phyloP scores from a whole-genome alignment of 2,113 vertebrate species.

The Jacana jacana region DNA sequence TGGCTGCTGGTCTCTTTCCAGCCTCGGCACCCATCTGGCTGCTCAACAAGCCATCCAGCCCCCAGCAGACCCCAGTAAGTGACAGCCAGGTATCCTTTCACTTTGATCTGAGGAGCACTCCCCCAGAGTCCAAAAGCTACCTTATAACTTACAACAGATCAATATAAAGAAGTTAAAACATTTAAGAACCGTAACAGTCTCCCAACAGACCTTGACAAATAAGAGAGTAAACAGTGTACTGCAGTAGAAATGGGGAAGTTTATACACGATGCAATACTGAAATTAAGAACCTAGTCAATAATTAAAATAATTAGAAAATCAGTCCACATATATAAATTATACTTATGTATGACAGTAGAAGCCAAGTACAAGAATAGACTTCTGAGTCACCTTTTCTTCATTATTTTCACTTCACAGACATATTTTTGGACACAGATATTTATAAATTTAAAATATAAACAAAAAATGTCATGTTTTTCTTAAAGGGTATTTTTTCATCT shows the following conservation, averaged over 20 bases:
- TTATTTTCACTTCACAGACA: neutral
- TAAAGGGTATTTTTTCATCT: neutral
- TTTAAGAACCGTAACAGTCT: neutral
- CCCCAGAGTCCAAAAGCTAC: neutral
- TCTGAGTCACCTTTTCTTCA: neutral
- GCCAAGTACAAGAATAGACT: neutral
- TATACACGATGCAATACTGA: neutral
- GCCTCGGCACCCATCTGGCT: neutral
- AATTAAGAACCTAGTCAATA: neutral
- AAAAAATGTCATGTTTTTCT: neutral
- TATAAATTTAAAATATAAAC: neutral
- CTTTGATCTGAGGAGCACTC: neutral
- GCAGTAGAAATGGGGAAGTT: neutral
- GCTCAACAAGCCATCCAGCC: neutral
- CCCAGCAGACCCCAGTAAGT: neutral
- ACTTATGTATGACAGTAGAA: neutral
- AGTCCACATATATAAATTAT: neutral
- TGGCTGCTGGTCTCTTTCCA: neutral
- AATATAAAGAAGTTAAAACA: neutral
- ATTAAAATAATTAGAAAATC: neutral
- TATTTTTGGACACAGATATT: neutral
- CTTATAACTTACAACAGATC: neutral
- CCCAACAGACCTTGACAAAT: neutral
- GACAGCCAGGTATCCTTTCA: neutral
- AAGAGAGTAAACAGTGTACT: neutral